A percentile compares a stretch with the other conserved stretches of the same genome.
Evolutionary conservation across 2,888 invertebrate species (phyloP).

Genomic region (Saturnia japonica): DNA sequence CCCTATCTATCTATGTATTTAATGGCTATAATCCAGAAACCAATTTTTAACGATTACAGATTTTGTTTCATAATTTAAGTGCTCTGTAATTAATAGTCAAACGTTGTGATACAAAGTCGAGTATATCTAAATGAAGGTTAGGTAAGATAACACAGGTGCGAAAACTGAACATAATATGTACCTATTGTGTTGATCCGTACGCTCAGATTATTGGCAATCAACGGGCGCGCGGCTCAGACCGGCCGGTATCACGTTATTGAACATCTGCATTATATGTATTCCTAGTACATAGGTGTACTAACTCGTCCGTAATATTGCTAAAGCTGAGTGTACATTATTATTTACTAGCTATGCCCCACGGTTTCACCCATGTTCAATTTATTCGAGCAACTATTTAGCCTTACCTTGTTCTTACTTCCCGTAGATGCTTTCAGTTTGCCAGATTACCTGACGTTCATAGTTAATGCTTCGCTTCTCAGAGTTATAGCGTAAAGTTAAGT

Average conservation of each 20-base stretch:
- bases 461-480: no score
- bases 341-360: no score
- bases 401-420: no score
- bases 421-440: no score
- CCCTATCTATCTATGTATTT: no score
- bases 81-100: neutral
- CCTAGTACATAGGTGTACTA: neutral
- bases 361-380: no score
- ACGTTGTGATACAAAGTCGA: neutral
- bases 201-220: conserved; percentile 19
- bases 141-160: conserved; percentile 4
- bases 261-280: conserved; percentile 11
- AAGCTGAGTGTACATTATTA: no score
- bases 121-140: neutral
- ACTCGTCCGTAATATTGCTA: neutral
- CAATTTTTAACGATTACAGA: no score
- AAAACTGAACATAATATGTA: conserved; percentile 9
- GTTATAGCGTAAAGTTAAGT: no score
- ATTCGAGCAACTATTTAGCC: no score
- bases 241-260: conserved; percentile 12
- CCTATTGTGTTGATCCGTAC: conserved; percentile 12
- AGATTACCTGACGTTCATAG: no score
- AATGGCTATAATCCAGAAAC: no score
- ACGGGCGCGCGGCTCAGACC: neutral
- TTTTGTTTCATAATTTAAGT: neutral